Base-by-base conservation (phyloP, 2,888 invertebrate genomes). In the Drosophila hawaiiensis region DNA sequence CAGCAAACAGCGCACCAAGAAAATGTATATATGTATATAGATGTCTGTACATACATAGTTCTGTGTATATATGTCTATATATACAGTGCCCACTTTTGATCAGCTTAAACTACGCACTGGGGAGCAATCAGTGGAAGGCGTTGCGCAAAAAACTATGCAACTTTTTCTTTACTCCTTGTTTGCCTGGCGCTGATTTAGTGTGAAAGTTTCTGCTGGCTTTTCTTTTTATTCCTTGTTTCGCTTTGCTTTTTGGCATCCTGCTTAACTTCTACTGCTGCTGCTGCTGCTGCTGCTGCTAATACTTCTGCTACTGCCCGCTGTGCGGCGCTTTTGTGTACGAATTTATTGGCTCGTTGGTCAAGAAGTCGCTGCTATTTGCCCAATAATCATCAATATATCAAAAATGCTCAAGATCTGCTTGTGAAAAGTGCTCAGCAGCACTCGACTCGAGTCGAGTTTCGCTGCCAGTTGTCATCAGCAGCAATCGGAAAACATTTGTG, bases 321-420 rank as follows among this genome's bases (percentile, higher is more conserved):
- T 53, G 68, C 31, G 55, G 52, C 67, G 65, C 80, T 68, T 78
- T 80, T 68, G 70, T 79, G 53, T 29, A n/a, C n/a, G 66, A 53
- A 80, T 84, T 76, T 83, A 70, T 83, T 76, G 85, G 70, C 68
- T 84, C 70, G 67, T 65, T 73, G 90, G 86, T 84, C 83, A 79
- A 73, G 64, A 75, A 68, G 67, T 76, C 68, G 56, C 66, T 47
- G 69, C 69, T 60, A 68, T 84, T 86, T 82, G 87, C 91, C 91
- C 83, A 90, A 91, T 86, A 89, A 76, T 78, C 77, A 67, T 84
- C 82, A 84, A 91, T 87, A 91, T 82, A 87, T 89, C 85, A 89
- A 75, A 87, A 87, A 73, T 82, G 69, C 62, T 74, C 67, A 50
- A 25, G 60, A 67, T 79, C 81, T 90, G 89, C 63, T 55, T 64